phyloP scores from a whole-genome alignment of 2,888 invertebrate species.

The Drosophila borealis region DNA sequence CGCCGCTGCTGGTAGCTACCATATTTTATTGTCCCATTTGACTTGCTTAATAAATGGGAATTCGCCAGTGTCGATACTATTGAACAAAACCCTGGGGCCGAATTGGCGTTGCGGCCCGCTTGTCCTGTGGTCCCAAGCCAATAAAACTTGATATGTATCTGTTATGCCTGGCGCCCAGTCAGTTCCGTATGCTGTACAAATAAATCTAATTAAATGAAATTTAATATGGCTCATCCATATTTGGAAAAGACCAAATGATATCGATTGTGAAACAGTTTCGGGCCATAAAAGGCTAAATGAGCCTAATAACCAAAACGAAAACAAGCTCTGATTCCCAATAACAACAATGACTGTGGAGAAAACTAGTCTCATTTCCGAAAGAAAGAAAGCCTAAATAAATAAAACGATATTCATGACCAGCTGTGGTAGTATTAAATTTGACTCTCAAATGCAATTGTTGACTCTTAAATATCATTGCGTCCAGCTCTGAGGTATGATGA shows the following conservation, averaged over 20 bases:
- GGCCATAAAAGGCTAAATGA: slow-evolving; percentile 2
- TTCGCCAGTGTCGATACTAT: slow-evolving; percentile 44
- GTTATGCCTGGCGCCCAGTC: slow-evolving; percentile 39
- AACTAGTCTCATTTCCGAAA: too few relatives aligned
- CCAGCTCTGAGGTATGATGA: neutral
- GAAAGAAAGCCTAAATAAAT: neutral
- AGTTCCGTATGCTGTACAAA: slow-evolving; percentile 35
- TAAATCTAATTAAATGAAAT: slow-evolving; percentile 71
- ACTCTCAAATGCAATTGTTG: slow-evolving; percentile 2
- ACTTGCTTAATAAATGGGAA: slow-evolving; percentile 68
- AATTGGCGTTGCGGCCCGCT: slow-evolving; percentile 37
- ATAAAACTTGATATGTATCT: slow-evolving; percentile 68
- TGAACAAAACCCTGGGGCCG: slow-evolving; percentile 16
- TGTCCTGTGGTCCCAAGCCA: slow-evolving; percentile 43
- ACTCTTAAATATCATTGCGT: slow-evolving; percentile 4
- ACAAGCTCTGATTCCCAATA: neutral
- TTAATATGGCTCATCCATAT: slow-evolving; percentile 49
- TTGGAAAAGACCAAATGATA: slow-evolving; percentile 31
- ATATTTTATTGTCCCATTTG: slow-evolving; percentile 70
- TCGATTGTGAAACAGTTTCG: slow-evolving; percentile 13
- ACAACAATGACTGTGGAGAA: neutral
- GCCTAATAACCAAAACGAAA: slow-evolving; percentile 3
- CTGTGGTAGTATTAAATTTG: neutral
- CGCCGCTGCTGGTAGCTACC: slow-evolving; percentile 17
- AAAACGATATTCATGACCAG: neutral